Conservation (phyloP, 37 sponge, comb jelly and placozoan genomes). For the Halichondria panicea region DNA sequence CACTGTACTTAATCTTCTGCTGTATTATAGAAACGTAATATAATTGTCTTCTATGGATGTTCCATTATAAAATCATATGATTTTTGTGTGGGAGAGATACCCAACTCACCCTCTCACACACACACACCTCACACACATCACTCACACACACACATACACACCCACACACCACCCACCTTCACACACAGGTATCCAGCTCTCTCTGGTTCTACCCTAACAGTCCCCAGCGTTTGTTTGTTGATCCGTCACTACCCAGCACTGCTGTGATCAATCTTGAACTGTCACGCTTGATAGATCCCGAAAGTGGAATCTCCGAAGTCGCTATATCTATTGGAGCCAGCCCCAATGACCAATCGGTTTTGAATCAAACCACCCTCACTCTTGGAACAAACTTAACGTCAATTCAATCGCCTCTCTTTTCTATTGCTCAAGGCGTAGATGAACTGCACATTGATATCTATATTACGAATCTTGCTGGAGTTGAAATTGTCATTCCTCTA, state of each 20-base stretch:
- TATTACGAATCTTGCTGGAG: slow-evolving; percentile 53
- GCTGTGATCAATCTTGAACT: slow-evolving; percentile 40
- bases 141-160: too few species aligned
- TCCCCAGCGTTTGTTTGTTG: too few species aligned
- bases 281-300: slow-evolving; percentile 49
- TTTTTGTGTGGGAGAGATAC: too few species aligned
- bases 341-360: slow-evolving; percentile 34
- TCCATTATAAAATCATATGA: too few species aligned
- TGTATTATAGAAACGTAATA: too few species aligned
- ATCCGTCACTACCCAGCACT: neutral
- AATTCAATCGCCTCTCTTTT: slow-evolving; percentile 20
- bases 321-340: slow-evolving; percentile 56
- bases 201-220: too few species aligned
- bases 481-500: slow-evolving; percentile 15
- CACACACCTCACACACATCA: too few species aligned
- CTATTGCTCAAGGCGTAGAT: slow-evolving; percentile 6
- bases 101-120: too few species aligned
- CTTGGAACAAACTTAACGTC: neutral
- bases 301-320: slow-evolving; percentile 48
- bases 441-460: slow-evolving; percentile 25
- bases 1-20: too few species aligned
- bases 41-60: too few species aligned
- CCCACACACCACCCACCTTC: too few species aligned
- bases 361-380: slow-evolving; percentile 23
- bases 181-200: too few species aligned